phyloP scores from a whole-genome alignment of 2,113 vertebrate species.

The Callopanchax toddi region DNA sequence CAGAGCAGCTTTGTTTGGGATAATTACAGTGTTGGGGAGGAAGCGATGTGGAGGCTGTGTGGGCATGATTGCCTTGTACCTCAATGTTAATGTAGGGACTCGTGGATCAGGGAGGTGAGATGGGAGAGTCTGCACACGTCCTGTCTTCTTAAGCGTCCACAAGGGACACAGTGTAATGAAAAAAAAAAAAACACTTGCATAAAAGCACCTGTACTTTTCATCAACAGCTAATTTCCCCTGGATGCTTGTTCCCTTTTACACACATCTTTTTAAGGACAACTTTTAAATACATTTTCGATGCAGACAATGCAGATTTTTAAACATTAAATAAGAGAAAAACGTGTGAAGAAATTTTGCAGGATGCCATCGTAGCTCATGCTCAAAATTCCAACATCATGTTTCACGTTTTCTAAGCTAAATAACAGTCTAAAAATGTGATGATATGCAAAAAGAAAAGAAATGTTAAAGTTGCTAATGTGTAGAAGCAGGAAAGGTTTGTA shows the following conservation, averaged over 20 bases:
- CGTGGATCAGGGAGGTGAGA: slow-evolving; percentile 23
- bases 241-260: neutral
- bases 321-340: no score
- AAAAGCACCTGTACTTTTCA: slow-evolving; percentile 1
- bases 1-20: slow-evolving; percentile 47
- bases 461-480: no score
- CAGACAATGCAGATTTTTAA: neutral
- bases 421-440: no score
- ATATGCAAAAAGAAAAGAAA: no score
- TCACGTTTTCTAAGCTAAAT: no score
- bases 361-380: no score
- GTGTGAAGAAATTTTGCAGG: no score
- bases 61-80: slow-evolving; percentile 46
- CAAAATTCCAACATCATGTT: no score
- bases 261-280: slow-evolving; percentile 4
- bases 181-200: slow-evolving; percentile 2
- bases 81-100: slow-evolving; percentile 39
- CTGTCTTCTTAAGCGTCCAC: slow-evolving; percentile 4
- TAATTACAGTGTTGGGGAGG: slow-evolving; percentile 53
- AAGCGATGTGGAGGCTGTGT: slow-evolving; percentile 38
- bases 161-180: slow-evolving; percentile 15
- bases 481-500: no score
- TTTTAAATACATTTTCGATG: slow-evolving; percentile 5
- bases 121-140: slow-evolving; percentile 12
- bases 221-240: slow-evolving; percentile 4